Conservation (phyloP, 30 jellyfish, hydroid and myxozoan species). For the Hydra vulgaris region DNA sequence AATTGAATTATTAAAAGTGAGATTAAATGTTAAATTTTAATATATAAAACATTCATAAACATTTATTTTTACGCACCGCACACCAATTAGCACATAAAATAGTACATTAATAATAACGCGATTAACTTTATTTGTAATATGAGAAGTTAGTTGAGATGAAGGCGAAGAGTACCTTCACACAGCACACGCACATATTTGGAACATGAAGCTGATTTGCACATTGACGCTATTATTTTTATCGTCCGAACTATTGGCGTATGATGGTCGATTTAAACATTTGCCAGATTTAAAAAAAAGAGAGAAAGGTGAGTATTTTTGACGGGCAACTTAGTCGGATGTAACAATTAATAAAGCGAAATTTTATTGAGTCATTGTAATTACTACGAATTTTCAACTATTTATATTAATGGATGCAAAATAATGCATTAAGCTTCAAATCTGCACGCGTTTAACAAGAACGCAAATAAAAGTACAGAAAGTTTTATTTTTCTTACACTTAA, state of each 20-base stretch:
- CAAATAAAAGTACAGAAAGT: too few species aligned
- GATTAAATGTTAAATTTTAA: background rate
- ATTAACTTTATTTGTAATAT: background rate
- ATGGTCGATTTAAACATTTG: background rate
- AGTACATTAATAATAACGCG: background rate
- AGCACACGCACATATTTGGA: constrained; percentile 2
- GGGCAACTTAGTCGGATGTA: too few species aligned
- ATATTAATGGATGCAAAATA: too few species aligned
- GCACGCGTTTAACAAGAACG: too few species aligned
- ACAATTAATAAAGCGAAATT: too few species aligned
- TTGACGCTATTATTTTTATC: background rate
- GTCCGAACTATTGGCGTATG: constrained; percentile 9
- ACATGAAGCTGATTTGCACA: constrained; percentile 4
- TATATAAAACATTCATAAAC: background rate
- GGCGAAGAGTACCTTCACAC: constrained; percentile 5
- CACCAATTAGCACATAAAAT: background rate
- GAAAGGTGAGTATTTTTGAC: background rate
- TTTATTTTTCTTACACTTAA: too few species aligned
- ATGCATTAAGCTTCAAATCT: too few species aligned
- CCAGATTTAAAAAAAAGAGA: background rate
- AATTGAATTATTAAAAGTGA: background rate
- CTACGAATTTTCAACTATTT: too few species aligned
- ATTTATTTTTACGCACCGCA: too few species aligned
- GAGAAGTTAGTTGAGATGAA: background rate
- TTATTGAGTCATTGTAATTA: too few species aligned